Conservation (phyloP, 2,888 invertebrate species). For the Coleophora deauratella region DNA sequence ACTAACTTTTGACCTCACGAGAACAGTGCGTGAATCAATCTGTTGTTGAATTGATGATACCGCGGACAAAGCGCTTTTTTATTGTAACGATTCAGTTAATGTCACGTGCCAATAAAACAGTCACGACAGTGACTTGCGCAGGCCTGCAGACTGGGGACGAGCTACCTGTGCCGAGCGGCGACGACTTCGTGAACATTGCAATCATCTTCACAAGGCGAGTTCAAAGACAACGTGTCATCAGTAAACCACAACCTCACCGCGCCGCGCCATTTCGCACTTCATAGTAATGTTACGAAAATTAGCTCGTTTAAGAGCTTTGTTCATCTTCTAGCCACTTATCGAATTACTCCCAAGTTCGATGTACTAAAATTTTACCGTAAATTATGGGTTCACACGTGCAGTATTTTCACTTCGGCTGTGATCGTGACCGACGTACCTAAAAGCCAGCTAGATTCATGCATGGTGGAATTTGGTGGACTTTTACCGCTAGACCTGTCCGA, state of each 20-base stretch:
- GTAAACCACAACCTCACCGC: constrained; percentile 43
- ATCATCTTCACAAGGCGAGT: constrained; percentile 8
- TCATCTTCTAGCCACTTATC: constrained; percentile 49
- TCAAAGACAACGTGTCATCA: constrained; percentile 34
- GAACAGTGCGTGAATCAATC: constrained; percentile 17
- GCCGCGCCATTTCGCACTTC: constrained; percentile 35
- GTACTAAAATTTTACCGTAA: constrained; percentile 61
- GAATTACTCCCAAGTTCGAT: constrained; percentile 62
- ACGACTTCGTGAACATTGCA: background rate
- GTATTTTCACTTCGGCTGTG: constrained; percentile 61
- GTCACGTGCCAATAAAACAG: constrained; percentile 20
- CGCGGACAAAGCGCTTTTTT: constrained; percentile 15
- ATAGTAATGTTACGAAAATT: constrained; percentile 46
- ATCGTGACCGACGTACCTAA: constrained; percentile 57
- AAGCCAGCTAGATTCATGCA: constrained; percentile 50
- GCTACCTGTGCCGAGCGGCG: constrained; percentile 6
- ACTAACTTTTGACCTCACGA: constrained; percentile 19
- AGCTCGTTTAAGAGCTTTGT: constrained; percentile 43
- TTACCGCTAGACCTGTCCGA: constrained; percentile 49
- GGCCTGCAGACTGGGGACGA: constrained; percentile 4
- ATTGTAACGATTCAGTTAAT: constrained; percentile 14
- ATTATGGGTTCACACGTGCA: constrained; percentile 67
- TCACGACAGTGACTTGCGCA: constrained; percentile 20
- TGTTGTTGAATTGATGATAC: constrained; percentile 13
- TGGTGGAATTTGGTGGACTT: constrained; percentile 51